Evolutionary conservation across 2,888 invertebrate species (phyloP), one percentile per base, ranked within the genome.

Genomic region (Acleris literana): DNA sequence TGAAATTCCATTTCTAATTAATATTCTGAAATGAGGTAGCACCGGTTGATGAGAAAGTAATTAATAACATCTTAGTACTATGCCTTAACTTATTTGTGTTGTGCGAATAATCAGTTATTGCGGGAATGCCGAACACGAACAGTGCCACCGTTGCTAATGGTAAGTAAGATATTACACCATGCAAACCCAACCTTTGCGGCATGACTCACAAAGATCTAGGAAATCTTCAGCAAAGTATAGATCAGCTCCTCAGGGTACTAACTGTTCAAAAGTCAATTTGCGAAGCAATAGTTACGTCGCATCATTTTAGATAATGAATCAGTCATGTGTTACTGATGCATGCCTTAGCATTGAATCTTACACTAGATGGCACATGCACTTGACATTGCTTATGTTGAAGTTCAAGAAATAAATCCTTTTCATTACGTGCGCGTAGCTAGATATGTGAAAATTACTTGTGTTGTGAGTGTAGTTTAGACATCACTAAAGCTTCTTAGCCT

Each of bases 101-200:
- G 80, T 71, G 80, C 82, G 79, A 80, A 74, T 76, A 76, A 80
- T 77, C 75, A 80, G 74, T 80, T 80, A 76, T 80, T 79, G 80
- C 85, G 87, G 89, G 86, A 86, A 89, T 90, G 88, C 88, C 88
- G 85, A 90, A 87, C 86, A 86, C 86, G 81, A 87, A 84, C 83
- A 90, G 84, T 86, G 80, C 82, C 78, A 80, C 84, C 81, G 83
- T 88, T 80, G 84, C 88, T 80, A 90, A 82, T 88, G 90, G 92
- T 92, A 84, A 88, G 91, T 85, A 70, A 67, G 67, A 60, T 75
- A 62, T 70, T 54, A 65, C 51, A 60, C 57, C 64, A 54, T 54
- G 56, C 66, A 68, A 53, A 59, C 20, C 20, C 57, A 44, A 52
- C 46, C 44, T 62, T 69, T 68, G 22, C 20, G 51, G 46, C 60